phyloP scores from a whole-genome alignment of 2,113 vertebrate species.

The Phalacrocorax aristotelis region DNA sequence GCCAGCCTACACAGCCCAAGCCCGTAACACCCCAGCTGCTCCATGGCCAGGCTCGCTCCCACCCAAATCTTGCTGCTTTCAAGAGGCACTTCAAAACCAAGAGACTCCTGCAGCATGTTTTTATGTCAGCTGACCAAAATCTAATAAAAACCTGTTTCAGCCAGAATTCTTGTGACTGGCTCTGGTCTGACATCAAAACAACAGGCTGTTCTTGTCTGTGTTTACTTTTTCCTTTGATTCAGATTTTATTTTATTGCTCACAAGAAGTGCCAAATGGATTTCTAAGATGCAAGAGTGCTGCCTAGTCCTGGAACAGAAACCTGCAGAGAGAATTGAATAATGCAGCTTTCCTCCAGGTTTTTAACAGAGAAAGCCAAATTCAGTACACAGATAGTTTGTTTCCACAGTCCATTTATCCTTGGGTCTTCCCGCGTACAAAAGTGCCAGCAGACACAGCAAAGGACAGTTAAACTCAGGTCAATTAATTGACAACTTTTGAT shows the following conservation, averaged over 20 bases:
- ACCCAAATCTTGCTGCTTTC: not conserved
- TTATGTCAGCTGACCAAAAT: not conserved
- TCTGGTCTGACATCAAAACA: not conserved
- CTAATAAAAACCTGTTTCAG: not conserved
- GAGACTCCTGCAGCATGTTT: accelerated
- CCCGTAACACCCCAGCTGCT: not conserved
- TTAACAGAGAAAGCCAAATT: not conserved
- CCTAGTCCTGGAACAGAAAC: not conserved
- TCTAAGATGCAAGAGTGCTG: not conserved
- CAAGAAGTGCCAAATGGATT: not conserved
- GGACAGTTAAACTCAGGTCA: too few relatives aligned
- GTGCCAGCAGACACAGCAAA: not conserved
- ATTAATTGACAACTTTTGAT: not conserved
- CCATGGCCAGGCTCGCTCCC: accelerated
- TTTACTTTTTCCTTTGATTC: not conserved
- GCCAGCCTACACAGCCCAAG: not conserved
- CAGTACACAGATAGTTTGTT: too few relatives aligned
- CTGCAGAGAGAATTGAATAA: not conserved
- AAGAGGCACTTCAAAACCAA: not conserved
- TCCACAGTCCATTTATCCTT: accelerated
- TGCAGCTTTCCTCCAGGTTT: not conserved
- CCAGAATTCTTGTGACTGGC: accelerated
- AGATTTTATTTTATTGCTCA: not conserved
- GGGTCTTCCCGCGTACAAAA: not conserved
- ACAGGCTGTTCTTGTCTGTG: not conserved